A percentile compares a stretch with the other conserved stretches of the same genome.
These are phyloP conservation scores for Melanaphis sacchari DNA, from an alignment of 1,140 invertebrate species.

Conservation along the genomic window DNA sequence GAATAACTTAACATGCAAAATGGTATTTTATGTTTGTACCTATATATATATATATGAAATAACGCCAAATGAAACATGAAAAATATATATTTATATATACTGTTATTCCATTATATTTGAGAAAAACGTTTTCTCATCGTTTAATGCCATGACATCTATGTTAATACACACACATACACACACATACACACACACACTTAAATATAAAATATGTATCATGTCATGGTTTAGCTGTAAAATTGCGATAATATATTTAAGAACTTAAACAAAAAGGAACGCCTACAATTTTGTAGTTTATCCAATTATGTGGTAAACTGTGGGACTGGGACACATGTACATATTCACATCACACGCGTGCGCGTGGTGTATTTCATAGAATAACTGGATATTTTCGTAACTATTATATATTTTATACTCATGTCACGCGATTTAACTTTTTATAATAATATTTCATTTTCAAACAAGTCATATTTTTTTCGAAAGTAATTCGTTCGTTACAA, in stretches of 20 bases:
- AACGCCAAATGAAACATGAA: background rate
- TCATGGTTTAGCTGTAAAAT: background rate
- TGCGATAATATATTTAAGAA: background rate
- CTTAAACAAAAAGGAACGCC: background rate
- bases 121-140: background rate
- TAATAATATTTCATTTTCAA: background rate
- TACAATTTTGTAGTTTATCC: background rate
- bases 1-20: too few relatives aligned
- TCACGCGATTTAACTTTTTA: slow-evolving; percentile 19
- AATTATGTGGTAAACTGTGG: background rate
- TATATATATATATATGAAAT: background rate
- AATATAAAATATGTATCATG: background rate
- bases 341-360: background rate
- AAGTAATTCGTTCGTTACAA: background rate
- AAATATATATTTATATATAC: background rate
- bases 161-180: too few relatives aligned
- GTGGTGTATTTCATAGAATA: background rate
- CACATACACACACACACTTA: too few relatives aligned
- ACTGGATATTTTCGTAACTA: background rate
- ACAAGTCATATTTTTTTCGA: background rate
- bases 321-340: background rate
- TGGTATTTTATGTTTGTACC: too few relatives aligned
- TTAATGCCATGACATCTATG: background rate
- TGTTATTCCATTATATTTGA: background rate
- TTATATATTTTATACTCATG: background rate